Conservation (phyloP, 2,113 vertebrate genomes). For the Euleptes europaea region DNA sequence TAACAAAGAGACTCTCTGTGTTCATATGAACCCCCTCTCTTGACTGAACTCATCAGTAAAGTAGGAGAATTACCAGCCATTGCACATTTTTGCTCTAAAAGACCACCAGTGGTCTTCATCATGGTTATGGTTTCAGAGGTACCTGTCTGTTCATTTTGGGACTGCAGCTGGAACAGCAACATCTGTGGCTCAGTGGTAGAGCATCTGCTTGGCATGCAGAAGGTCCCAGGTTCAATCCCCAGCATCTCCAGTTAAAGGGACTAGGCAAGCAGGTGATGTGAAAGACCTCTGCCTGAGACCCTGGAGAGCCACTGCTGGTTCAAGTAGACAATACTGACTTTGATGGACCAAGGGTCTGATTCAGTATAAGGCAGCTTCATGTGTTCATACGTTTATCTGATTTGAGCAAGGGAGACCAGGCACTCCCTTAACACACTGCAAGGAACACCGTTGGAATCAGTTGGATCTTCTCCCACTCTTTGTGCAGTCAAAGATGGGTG, state of each 20-base stretch:
- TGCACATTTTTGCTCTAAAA: background rate
- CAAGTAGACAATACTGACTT: too few species aligned
- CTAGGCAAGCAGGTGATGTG: too few species aligned
- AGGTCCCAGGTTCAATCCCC: too few species aligned
- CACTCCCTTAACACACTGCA: background rate
- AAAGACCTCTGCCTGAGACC: too few species aligned
- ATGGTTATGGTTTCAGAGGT: background rate
- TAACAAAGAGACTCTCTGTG: background rate
- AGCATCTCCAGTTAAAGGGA: too few species aligned
- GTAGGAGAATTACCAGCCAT: background rate
- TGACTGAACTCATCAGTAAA: slow-evolving; percentile 7
- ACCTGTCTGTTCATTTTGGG: background rate
- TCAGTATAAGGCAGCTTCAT: too few species aligned
- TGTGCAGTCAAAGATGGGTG: background rate
- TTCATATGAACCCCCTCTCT: background rate
- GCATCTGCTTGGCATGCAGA: too few species aligned
- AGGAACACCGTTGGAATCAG: background rate
- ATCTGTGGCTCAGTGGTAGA: too few species aligned
- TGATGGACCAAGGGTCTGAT: too few species aligned
- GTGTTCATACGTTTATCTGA: too few species aligned
- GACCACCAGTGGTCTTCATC: background rate
- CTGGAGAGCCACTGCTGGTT: too few species aligned
- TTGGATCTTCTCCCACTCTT: background rate
- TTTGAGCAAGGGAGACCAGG: background rate
- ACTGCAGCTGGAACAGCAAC: background rate